Evolutionary conservation across 2,113 vertebrate genomes (phyloP).

Genomic region (Anhinga rufa): DNA sequence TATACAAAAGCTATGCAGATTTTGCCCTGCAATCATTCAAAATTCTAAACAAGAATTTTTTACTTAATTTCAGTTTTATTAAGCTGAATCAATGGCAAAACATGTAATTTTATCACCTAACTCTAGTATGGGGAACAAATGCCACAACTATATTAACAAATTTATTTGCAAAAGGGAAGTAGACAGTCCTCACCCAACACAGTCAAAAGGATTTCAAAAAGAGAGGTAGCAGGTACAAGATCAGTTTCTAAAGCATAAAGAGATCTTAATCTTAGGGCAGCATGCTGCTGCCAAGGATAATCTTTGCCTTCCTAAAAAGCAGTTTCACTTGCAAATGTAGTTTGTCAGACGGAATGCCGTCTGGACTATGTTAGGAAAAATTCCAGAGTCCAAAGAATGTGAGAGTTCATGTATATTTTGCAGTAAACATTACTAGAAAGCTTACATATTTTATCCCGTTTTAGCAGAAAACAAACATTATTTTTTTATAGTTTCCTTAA

Average conservation of each 20-base stretch:
- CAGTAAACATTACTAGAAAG: neutral
- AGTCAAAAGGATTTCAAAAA: neutral
- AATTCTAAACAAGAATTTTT: slow-evolving; percentile 9
- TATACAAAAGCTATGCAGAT: slow-evolving; percentile 59
- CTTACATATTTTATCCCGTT: neutral
- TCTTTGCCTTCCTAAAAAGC: neutral
- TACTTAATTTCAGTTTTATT: neutral
- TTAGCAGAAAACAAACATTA: neutral
- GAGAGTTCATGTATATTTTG: neutral
- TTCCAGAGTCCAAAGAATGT: neutral
- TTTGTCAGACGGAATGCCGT: neutral
- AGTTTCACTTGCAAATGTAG: neutral
- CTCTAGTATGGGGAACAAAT: neutral
- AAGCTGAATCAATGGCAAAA: neutral
- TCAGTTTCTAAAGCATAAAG: neutral
- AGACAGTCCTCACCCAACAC: neutral
- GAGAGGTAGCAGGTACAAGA: neutral
- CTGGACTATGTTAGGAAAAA: neutral
- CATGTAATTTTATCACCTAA: neutral
- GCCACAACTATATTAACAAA: neutral
- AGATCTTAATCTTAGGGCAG: neutral
- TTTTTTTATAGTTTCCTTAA: neutral
- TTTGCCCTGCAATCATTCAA: slow-evolving; percentile 40
- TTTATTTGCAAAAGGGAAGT: neutral
- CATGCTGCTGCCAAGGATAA: neutral